Conservation (phyloP, 2,888 invertebrate genomes). For the Aspidiotus destructor region DNA sequence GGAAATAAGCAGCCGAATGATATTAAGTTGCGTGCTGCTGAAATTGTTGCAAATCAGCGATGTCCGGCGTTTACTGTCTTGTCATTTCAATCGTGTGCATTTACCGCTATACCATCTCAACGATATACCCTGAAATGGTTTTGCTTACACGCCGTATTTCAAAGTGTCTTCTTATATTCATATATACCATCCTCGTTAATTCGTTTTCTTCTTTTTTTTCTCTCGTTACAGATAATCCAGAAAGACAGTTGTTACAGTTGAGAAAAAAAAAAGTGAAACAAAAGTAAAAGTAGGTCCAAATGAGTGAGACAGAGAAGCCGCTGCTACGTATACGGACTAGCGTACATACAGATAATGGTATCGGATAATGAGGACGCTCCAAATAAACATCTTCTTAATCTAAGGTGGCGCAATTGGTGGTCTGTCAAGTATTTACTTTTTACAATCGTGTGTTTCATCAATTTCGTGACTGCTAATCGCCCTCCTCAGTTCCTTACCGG, state of each 20-base stretch:
- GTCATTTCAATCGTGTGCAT: too few species aligned
- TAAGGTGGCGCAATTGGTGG: not conserved
- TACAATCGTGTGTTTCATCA: constrained; percentile 2
- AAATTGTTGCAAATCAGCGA: constrained; percentile 8
- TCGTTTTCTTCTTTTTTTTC: not conserved
- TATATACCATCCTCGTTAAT: not conserved
- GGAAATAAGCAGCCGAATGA: too few species aligned
- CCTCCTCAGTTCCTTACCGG: constrained; percentile 81
- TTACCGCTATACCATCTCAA: too few species aligned
- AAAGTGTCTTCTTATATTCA: too few species aligned
- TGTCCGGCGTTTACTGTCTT: constrained; percentile 2
- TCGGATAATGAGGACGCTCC: constrained; percentile 19
- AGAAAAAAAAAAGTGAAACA: not conserved
- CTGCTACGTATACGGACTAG: constrained; percentile 11
- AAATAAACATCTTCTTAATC: constrained; percentile 12
- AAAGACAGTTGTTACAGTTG: constrained; percentile 1
- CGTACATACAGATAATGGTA: constrained; percentile 27
- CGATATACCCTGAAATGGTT: too few species aligned
- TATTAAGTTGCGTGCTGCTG: not conserved
- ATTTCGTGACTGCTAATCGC: constrained; percentile 49
- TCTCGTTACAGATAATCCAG: not conserved
- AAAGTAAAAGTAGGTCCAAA: constrained; percentile 24
- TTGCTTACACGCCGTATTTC: too few species aligned
- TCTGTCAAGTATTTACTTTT: constrained; percentile 5
- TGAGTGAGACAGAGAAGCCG: constrained; percentile 18